Evolutionary conservation across 2,888 invertebrate species (phyloP).

Genomic region (Helicoverpa assulta): DNA sequence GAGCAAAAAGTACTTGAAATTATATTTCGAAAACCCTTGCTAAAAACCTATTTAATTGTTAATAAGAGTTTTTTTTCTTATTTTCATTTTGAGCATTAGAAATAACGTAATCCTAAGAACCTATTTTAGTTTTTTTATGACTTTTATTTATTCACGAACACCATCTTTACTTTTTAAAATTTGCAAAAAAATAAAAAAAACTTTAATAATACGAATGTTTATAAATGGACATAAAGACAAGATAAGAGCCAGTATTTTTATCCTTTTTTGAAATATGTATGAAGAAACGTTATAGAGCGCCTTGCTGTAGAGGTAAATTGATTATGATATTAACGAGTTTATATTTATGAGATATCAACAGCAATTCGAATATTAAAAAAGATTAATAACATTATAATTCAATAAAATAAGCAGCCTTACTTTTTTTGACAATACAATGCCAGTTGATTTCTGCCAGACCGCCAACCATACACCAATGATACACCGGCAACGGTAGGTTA

Average conservation of each 20-base stretch:
- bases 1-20: background rate
- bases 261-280: background rate
- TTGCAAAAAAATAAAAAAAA: too few relatives aligned
- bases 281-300: conserved; percentile 5
- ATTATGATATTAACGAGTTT: too few relatives aligned
- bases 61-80: conserved; percentile 1
- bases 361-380: too few relatives aligned
- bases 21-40: background rate
- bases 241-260: background rate
- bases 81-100: background rate
- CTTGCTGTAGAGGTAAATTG: background rate
- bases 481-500: too few relatives aligned
- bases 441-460: too few relatives aligned
- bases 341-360: too few relatives aligned
- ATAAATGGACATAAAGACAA: background rate
- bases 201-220: background rate
- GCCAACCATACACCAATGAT: too few relatives aligned
- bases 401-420: too few relatives aligned
- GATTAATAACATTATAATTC: too few relatives aligned
- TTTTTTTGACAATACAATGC: too few relatives aligned
- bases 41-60: background rate
- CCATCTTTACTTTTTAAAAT: too few relatives aligned
- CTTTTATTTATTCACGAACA: too few relatives aligned
- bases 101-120: background rate
- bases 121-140: background rate